Percentiles rank a stretch among this genome's conserved stretches.
Evolutionary conservation across 2,888 invertebrate species (phyloP).

Genomic region (Drosophila eohydei): DNA sequence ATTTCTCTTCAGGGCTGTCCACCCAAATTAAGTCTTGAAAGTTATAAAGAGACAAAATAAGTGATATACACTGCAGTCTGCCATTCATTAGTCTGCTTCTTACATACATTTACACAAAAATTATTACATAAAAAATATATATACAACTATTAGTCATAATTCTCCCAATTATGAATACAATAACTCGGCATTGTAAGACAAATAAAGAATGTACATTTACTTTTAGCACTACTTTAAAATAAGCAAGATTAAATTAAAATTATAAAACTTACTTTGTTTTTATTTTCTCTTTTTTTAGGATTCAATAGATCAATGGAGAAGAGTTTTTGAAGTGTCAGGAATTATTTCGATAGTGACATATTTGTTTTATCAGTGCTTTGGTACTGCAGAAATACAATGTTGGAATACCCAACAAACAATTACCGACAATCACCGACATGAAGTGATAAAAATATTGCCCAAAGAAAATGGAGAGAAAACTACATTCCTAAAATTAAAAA

Average conservation of each 20-base stretch:
- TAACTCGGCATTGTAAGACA: too few relatives aligned
- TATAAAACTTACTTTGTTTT: not conserved
- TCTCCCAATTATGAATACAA: too few relatives aligned
- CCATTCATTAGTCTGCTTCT: too few relatives aligned
- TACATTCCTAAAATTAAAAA: not conserved
- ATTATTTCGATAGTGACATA: slow-evolving; percentile 4
- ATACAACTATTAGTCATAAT: too few relatives aligned
- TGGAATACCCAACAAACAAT: slow-evolving; percentile 1
- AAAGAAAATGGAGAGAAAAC: slow-evolving; percentile 1
- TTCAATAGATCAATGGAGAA: slow-evolving; percentile 11
- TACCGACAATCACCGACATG: not conserved
- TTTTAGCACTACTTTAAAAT: too few relatives aligned
- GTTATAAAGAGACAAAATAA: too few relatives aligned
- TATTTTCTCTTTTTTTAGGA: not conserved
- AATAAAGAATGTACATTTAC: too few relatives aligned
- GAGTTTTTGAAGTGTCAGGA: slow-evolving; percentile 9
- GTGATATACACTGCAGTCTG: too few relatives aligned
- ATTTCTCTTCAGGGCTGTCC: too few relatives aligned
- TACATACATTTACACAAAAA: too few relatives aligned
- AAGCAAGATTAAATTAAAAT: not conserved
- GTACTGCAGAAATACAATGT: slow-evolving; percentile 5
- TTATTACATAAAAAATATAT: too few relatives aligned
- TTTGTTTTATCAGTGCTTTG: slow-evolving; percentile 9
- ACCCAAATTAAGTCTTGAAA: too few relatives aligned
- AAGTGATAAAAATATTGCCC: not conserved